Evolutionary conservation across 2,888 invertebrate species (phyloP).

Genomic region (Allolobophora icterica): DNA sequence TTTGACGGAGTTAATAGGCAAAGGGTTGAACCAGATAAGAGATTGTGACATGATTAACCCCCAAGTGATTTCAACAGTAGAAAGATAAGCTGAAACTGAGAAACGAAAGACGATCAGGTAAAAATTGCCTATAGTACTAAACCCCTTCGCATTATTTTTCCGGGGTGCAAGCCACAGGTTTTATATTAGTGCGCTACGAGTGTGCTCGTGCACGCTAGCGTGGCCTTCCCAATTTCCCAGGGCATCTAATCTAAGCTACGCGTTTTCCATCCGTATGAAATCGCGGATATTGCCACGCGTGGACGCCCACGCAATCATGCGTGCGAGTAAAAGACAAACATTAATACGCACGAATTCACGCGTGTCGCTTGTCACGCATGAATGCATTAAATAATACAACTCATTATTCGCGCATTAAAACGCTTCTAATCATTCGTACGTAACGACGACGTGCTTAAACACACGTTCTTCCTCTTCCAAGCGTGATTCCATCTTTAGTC

Average conservation of each 20-base stretch:
- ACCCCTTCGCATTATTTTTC: too few relatives aligned
- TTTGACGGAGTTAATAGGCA: too few relatives aligned
- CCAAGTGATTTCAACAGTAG: too few relatives aligned
- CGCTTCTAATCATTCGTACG: not conserved
- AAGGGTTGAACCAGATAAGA: too few relatives aligned
- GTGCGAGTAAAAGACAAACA: not conserved
- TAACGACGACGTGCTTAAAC: not conserved
- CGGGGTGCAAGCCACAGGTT: too few relatives aligned
- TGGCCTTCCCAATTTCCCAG: not conserved
- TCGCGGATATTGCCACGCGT: not conserved
- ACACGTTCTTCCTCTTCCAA: not conserved
- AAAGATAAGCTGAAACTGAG: too few relatives aligned
- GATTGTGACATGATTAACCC: too few relatives aligned
- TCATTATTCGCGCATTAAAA: not conserved
- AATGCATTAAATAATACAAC: not conserved
- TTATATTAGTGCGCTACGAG: not conserved
- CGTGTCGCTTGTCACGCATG: not conserved
- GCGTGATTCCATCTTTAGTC: not conserved
- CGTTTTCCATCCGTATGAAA: not conserved
- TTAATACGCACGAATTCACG: not conserved
- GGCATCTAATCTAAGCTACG: not conserved
- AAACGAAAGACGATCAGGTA: too few relatives aligned
- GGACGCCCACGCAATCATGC: not conserved
- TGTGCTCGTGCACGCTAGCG: not conserved
- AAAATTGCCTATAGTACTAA: too few relatives aligned